Evolutionary conservation across 2,797 vertebrate genomes (phyloP), one percentile per base, ranked within the genome.

Genomic region (Danio tinwini): DNA sequence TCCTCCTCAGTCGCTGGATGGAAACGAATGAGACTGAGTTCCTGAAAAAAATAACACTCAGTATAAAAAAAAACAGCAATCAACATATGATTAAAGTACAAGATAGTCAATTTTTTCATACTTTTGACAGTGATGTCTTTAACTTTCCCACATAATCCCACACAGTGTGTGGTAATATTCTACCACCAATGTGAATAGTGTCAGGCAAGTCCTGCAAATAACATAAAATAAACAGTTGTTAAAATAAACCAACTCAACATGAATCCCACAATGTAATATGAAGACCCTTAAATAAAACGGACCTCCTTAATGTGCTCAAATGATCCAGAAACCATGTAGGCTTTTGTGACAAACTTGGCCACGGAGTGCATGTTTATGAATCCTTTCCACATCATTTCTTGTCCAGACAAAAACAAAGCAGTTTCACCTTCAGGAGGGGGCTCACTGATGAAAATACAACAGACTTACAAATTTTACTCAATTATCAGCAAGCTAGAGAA

Each of bases 91-190:
- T 44, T 9, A 5, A 39, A n/a, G 7, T 19, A 9, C 5, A 37
- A 47, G 37, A 53, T 12, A 13, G n/a, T 21, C 10, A 16, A 10
- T 17, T 29, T 74, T 55, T 81, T 86, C 89, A 76, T 95, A 99
- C 98, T 96, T 99, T 99, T 14, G 97, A 97, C 40, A 98, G 91
- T 0, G 98, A 99, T 12, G 97, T 98, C 91, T 97, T 98, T 80
- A 99, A 93, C 87, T 98, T 99, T 86, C 98, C 97, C 11, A 99
- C 96, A 82, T 99, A 99, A 90, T 99, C 98, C 98, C 98, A 99
- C 78, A 99, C 97, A 0, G 97, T 99, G 92, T 91, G 95, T 39
- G 98, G 97, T 52, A 94, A 94, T 85, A 99, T 99, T 79, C 98
- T 94, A 74, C 98, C 98, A 37, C 96, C 97, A 40, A 99, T 94